Conservation (phyloP, 2,797 vertebrate genomes). For the Ambastaia sidthimunki region DNA sequence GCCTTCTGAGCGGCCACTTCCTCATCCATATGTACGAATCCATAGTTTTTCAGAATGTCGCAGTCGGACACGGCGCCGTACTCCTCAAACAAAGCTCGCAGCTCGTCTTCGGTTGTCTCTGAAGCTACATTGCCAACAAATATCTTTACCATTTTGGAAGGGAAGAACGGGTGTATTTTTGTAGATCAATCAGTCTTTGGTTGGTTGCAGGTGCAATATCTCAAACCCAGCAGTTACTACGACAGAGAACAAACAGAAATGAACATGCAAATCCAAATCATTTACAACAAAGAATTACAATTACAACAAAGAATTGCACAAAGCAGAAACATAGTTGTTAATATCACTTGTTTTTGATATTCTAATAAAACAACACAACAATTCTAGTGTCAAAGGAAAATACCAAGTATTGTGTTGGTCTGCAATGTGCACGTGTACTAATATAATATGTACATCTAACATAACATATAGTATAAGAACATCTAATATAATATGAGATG, state of each 20-base stretch:
- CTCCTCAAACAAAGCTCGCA: slow-evolving; percentile 71
- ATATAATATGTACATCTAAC: too few relatives aligned
- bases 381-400: too few relatives aligned
- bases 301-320: background rate
- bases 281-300: background rate
- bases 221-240: background rate
- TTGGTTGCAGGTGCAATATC: slow-evolving; percentile 7
- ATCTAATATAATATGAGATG: too few relatives aligned
- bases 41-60: slow-evolving; percentile 77
- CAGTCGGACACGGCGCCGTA: slow-evolving; percentile 75
- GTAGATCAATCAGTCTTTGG: slow-evolving; percentile 16
- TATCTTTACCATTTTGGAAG: slow-evolving; percentile 75
- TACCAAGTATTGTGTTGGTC: too few relatives aligned
- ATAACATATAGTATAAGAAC: too few relatives aligned
- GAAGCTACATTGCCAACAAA: slow-evolving; percentile 75
- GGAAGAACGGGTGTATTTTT: slow-evolving; percentile 1
- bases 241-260: background rate
- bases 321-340: background rate
- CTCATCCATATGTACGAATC: slow-evolving; percentile 78
- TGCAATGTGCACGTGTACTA: too few relatives aligned
- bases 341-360: too few relatives aligned
- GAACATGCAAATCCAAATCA: background rate
- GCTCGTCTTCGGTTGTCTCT: slow-evolving; percentile 68
- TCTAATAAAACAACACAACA: too few relatives aligned
- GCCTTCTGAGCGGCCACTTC: slow-evolving; percentile 74